phyloP scores from a whole-genome alignment of 2,113 vertebrate genomes.

The Carollia perspicillata region DNA sequence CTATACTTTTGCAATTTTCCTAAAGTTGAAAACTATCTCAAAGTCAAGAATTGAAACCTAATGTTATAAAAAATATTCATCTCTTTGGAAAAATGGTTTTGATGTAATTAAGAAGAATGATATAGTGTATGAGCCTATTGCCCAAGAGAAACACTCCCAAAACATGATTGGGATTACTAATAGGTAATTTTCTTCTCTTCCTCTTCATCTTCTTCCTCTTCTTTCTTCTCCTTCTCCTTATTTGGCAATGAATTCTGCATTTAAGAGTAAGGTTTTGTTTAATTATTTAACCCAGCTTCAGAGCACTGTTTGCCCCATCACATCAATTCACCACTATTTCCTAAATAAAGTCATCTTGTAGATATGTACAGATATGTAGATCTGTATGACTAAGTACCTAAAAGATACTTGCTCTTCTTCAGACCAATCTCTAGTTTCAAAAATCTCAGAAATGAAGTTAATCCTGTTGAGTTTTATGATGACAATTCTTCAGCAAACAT shows the following conservation, averaged over 20 bases:
- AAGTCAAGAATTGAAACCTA: neutral
- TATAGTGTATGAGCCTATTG: neutral
- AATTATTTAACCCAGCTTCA: neutral
- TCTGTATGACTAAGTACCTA: neutral
- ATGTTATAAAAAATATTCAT: neutral
- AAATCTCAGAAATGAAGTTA: neutral
- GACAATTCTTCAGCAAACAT: neutral
- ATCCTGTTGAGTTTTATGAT: neutral
- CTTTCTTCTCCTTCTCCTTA: neutral
- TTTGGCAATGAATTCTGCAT: neutral
- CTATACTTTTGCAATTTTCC: neutral
- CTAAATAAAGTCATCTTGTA: neutral
- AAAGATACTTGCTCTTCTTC: neutral
- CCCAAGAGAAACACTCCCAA: neutral
- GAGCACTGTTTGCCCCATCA: neutral
- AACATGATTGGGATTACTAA: neutral
- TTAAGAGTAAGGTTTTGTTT: neutral
- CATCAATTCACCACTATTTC: neutral
- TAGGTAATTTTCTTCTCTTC: neutral
- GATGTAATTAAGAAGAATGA: neutral
- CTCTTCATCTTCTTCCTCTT: neutral
- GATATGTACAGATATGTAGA: neutral
- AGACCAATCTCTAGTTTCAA: neutral
- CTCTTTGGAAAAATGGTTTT: neutral
- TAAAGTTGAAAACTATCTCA: slow-evolving; percentile 13